Percentiles rank a stretch among this genome's conserved stretches.
Evolutionary conservation across 2,113 vertebrate species (phyloP).

Genomic region (Microtus pennsylvanicus): DNA sequence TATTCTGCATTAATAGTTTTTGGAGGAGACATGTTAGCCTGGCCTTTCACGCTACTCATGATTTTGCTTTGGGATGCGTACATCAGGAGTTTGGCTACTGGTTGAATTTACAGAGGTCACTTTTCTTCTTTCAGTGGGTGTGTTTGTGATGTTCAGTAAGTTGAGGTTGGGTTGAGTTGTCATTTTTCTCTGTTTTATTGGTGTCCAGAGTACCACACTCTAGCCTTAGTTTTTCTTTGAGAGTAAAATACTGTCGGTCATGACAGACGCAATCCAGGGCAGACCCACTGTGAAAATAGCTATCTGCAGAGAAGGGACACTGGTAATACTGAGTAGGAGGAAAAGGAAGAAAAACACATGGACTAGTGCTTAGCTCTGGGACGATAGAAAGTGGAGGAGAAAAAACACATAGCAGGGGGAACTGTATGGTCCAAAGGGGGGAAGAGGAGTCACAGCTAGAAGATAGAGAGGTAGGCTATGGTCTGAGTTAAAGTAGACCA

Average conservation of each 20-base stretch:
- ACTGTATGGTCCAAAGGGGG: neutral
- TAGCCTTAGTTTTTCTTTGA: no score
- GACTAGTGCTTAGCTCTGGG: neutral
- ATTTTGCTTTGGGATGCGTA: neutral
- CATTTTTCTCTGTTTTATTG: neutral
- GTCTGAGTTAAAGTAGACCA: neutral
- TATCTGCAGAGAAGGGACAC: neutral
- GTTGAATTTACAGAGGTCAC: neutral
- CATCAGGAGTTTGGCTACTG: neutral
- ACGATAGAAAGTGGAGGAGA: neutral
- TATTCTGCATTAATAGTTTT: neutral
- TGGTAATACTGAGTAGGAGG: neutral
- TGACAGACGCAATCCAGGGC: neutral
- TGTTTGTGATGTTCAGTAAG: neutral
- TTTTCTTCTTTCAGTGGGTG: neutral
- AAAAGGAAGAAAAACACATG: neutral
- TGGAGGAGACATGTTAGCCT: neutral
- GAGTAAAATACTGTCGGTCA: no score
- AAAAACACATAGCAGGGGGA: neutral
- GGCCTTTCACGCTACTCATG: neutral
- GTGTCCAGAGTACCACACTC: no score
- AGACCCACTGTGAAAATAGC: neutral
- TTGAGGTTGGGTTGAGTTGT: neutral
- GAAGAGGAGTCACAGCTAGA: neutral
- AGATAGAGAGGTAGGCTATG: neutral